Conservation (phyloP, 2,888 invertebrate genomes). For the Drosophila subquinaria region DNA sequence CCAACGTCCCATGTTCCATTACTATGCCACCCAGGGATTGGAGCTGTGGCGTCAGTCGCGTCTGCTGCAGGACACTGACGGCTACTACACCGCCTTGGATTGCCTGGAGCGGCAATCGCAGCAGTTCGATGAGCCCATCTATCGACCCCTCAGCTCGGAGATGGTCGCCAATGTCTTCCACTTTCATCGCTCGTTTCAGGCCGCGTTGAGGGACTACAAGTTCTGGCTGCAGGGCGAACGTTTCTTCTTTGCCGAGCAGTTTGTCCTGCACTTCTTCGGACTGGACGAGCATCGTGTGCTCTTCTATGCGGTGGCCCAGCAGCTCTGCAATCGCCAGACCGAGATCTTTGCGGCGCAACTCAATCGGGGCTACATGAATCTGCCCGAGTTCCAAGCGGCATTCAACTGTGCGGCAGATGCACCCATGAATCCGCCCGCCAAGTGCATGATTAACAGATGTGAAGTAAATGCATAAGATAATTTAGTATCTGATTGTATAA, state of each 20-base stretch:
- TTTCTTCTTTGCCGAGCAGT: constrained; percentile 82
- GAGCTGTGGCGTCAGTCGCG: constrained; percentile 79
- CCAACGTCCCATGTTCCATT: constrained; percentile 81
- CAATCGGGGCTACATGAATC: constrained; percentile 83
- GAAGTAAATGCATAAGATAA: constrained; percentile 3
- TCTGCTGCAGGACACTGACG: constrained; percentile 76
- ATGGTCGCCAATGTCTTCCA: constrained; percentile 72
- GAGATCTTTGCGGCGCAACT: constrained; percentile 67
- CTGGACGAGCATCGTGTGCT: constrained; percentile 74
- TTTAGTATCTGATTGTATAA: too few species aligned
- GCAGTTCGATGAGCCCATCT: constrained; percentile 64
- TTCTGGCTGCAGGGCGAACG: constrained; percentile 84
- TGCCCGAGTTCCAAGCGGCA: constrained; percentile 78
- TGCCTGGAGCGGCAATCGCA: constrained; percentile 76
- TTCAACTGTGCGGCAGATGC: constrained; percentile 71
- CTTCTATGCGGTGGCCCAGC: constrained; percentile 83
- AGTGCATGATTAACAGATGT: constrained; percentile 74
- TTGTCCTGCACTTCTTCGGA: constrained; percentile 78
- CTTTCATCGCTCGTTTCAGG: constrained; percentile 78
- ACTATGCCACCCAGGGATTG: constrained; percentile 80
- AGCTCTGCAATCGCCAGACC: constrained; percentile 78
- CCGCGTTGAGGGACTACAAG: constrained; percentile 74
- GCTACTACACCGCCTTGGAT: constrained; percentile 81
- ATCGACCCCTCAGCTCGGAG: constrained; percentile 50
- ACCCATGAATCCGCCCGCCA: constrained; percentile 80